Conservation (phyloP, 2,797 vertebrate genomes). For the Melanogrammus aeglefinus region DNA sequence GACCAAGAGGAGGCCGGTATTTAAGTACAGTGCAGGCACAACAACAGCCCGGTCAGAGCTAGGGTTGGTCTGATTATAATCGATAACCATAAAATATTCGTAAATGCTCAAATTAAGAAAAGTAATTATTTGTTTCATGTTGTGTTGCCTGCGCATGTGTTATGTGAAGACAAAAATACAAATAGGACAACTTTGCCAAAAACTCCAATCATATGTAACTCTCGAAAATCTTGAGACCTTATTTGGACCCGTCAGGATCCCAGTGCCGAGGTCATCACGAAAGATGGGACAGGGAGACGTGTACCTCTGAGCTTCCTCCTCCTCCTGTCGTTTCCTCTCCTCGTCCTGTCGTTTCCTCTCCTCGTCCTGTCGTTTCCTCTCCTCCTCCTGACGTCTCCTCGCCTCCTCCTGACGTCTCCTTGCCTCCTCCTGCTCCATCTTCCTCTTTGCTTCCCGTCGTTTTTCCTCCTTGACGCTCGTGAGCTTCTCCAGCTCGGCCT, state of each 20-base stretch:
- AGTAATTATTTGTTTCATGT: neutral
- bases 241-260: too few relatives aligned
- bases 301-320: slow-evolving; percentile 65
- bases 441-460: slow-evolving; percentile 78
- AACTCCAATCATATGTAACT: neutral
- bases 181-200: neutral
- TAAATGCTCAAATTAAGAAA: neutral
- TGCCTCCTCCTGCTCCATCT: slow-evolving; percentile 77
- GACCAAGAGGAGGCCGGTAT: neutral
- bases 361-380: slow-evolving; percentile 44
- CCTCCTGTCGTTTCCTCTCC: slow-evolving; percentile 32
- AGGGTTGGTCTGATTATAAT: too few relatives aligned
- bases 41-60: neutral
- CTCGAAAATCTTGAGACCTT: too few relatives aligned
- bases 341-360: slow-evolving; percentile 16
- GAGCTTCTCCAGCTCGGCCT: slow-evolving; percentile 86
- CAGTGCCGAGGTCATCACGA: neutral
- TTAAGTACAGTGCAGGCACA: neutral
- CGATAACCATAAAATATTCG: too few relatives aligned
- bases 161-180: neutral
- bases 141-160: neutral
- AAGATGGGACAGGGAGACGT: neutral
- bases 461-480: slow-evolving; percentile 86
- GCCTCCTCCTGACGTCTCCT: slow-evolving; percentile 80
- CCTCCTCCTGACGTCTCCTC: slow-evolving; percentile 11